phyloP scores from a whole-genome alignment of 2,113 vertebrate species.

The Phaetusa simplex region DNA sequence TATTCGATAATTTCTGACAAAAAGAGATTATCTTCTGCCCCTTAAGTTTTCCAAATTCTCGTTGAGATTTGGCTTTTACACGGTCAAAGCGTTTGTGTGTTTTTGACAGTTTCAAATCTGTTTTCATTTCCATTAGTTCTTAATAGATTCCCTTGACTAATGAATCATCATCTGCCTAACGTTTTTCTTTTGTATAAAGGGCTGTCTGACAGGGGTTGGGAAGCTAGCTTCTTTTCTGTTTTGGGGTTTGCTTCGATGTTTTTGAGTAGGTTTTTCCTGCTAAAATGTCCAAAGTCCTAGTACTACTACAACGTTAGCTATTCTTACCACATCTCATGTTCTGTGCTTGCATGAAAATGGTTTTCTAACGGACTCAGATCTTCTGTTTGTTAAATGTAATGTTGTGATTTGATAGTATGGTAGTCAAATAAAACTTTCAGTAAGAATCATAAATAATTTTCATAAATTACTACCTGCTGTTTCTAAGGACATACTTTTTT shows the following conservation, averaged over 20 bases:
- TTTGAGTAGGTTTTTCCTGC: neutral
- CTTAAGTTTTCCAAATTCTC: neutral
- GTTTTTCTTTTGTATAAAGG: neutral
- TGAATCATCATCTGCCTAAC: constrained; percentile 8
- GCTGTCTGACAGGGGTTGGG: neutral
- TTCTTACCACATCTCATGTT: neutral
- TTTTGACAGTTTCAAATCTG: neutral
- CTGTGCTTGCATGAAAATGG: neutral
- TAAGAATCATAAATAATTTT: neutral
- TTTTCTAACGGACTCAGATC: neutral
- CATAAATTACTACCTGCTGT: neutral
- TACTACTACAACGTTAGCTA: neutral
- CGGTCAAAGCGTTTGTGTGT: neutral
- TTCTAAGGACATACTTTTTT: neutral
- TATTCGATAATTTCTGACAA: neutral
- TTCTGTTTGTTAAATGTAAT: neutral
- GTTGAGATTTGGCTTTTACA: neutral
- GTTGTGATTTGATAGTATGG: neutral
- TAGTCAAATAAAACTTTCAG: neutral
- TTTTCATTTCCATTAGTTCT: neutral
- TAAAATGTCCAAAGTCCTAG: neutral
- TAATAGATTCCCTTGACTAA: neutral
- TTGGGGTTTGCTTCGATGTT: neutral
- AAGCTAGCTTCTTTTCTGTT: neutral
- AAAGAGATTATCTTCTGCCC: neutral